Percentiles rank a stretch among this genome's conserved stretches.
Evolutionary conservation across 2,888 invertebrate species (phyloP).

Genomic region (Barypeithes pellucidus): DNA sequence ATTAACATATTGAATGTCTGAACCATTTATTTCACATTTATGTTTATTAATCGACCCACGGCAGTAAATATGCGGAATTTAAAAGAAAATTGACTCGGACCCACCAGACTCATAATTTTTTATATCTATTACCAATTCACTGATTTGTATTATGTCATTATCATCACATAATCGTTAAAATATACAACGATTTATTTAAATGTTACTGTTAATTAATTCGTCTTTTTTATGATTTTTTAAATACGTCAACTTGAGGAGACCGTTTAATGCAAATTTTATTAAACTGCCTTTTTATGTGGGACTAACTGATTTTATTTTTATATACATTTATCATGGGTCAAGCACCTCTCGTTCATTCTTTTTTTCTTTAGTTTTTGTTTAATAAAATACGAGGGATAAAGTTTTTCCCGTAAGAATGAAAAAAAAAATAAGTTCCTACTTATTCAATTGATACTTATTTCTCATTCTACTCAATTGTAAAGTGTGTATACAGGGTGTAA

Average conservation of each 20-base stretch:
- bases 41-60: too few relatives aligned
- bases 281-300: slow-evolving; percentile 6
- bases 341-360: neutral
- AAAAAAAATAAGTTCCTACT: too few relatives aligned
- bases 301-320: slow-evolving; percentile 14
- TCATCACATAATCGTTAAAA: slow-evolving; percentile 11
- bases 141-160: slow-evolving; percentile 17
- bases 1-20: too few relatives aligned
- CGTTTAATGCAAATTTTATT: slow-evolving; percentile 25
- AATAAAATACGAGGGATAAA: too few relatives aligned
- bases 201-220: slow-evolving; percentile 18
- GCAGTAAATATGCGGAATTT: too few relatives aligned
- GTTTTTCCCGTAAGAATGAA: too few relatives aligned
- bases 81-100: too few relatives aligned
- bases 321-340: slow-evolving; percentile 9
- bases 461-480: too few relatives aligned
- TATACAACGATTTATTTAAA: slow-evolving; percentile 21
- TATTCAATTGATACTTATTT: too few relatives aligned
- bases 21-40: too few relatives aligned
- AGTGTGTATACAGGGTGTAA: too few relatives aligned
- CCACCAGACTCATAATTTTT: too few relatives aligned
- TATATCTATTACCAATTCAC: neutral
- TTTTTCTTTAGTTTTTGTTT: neutral
- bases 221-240: slow-evolving; percentile 16
- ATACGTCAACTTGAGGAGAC: neutral